phyloP scores from a whole-genome alignment of 2,113 vertebrate genomes.

The Gallinago undulata region DNA sequence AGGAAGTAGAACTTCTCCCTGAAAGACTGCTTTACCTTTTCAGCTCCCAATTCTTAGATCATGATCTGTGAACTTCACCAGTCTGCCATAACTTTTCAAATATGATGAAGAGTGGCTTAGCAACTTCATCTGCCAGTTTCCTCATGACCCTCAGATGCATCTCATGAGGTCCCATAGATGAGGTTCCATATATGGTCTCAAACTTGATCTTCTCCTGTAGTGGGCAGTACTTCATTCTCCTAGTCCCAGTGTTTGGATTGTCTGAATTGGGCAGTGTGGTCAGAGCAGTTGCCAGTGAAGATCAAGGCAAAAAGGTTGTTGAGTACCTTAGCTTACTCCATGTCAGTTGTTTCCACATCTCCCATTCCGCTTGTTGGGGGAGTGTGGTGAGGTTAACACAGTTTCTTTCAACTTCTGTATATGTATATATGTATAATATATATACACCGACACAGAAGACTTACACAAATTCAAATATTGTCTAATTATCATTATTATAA shows the following conservation, averaged over 20 bases:
- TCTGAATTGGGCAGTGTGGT: neutral
- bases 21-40: neutral
- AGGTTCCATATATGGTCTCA: neutral
- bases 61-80: neutral
- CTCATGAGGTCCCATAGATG: neutral
- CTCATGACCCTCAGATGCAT: neutral
- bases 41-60: neutral
- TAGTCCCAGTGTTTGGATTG: neutral
- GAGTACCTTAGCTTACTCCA: neutral
- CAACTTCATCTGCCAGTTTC: neutral
- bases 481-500: neutral
- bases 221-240: neutral
- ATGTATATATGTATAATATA: neutral
- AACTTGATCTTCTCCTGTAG: neutral
- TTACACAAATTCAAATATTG: neutral
- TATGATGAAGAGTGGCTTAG: neutral
- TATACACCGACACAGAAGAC: neutral
- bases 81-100: neutral
- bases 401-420: neutral
- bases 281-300: neutral
- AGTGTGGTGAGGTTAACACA: neutral
- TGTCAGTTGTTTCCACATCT: neutral
- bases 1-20: neutral
- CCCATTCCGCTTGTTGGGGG: rapidly evolving
- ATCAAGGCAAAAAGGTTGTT: neutral